Conservation (phyloP, 30 jellyfish, hydroid and myxozoan genomes). For the Sanderia malayensis region DNA sequence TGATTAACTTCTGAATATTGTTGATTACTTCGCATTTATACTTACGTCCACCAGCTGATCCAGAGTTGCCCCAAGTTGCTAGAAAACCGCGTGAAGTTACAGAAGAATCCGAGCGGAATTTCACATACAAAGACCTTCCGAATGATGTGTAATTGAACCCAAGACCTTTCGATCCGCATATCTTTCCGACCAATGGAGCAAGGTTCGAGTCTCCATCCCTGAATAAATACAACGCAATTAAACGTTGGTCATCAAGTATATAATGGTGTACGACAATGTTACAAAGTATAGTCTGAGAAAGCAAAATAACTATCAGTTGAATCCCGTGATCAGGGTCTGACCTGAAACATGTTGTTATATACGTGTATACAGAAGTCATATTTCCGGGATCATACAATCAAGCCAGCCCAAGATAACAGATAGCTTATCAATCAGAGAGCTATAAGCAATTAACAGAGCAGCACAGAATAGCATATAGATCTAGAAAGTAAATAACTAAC, state of each 20-base stretch:
- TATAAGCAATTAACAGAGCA: no score
- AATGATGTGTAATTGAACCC: constrained; percentile 64
- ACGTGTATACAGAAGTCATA: no score
- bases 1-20: background rate
- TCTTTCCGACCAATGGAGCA: constrained; percentile 29
- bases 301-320: no score
- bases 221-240: no score
- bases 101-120: constrained; percentile 54
- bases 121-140: constrained; percentile 41
- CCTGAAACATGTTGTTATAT: no score
- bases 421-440: background rate
- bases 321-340: no score
- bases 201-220: constrained; percentile 61
- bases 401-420: no score
- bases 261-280: no score
- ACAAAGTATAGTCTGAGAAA: no score
- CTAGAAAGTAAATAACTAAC: background rate
- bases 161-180: constrained; percentile 58
- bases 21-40: background rate
- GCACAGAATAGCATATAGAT: background rate
- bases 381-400: no score
- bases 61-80: constrained; percentile 54
- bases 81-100: constrained; percentile 55
- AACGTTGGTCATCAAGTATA: no score
- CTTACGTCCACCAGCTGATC: constrained; percentile 61